Conservation (phyloP, 2,113 vertebrate genomes). For the Menidia beryllina region DNA sequence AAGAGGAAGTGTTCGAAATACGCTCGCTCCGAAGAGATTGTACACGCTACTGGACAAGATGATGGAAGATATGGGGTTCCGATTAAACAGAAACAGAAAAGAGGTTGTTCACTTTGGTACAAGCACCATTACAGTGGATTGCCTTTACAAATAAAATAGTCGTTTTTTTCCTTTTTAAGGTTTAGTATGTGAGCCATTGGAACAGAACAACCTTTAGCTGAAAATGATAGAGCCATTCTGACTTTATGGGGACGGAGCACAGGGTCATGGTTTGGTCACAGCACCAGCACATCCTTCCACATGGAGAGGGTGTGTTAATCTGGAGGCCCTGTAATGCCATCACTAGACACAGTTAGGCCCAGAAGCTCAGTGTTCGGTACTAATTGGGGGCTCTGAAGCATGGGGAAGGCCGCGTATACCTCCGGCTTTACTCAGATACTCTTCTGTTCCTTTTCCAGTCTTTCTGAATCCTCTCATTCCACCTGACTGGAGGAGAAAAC, state of each 20-base stretch:
- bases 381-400: slow-evolving; percentile 77
- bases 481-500: slow-evolving; percentile 77
- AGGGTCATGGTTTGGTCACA: slow-evolving; percentile 54
- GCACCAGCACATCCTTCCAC: slow-evolving; percentile 43
- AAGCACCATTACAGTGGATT: too few species aligned
- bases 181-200: too few species aligned
- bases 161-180: too few species aligned
- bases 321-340: slow-evolving; percentile 67
- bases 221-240: background rate
- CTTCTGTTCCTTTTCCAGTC: slow-evolving; percentile 78
- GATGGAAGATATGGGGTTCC: too few species aligned
- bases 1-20: too few species aligned
- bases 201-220: background rate
- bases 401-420: slow-evolving; percentile 73
- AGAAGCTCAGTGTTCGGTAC: slow-evolving; percentile 39
- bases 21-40: too few species aligned
- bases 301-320: slow-evolving; percentile 58
- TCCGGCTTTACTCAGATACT: slow-evolving; percentile 71
- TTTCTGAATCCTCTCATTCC: slow-evolving; percentile 82
- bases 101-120: too few species aligned
- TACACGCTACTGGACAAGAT: too few species aligned
- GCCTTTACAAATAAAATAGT: too few species aligned
- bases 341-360: slow-evolving; percentile 36
- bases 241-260: slow-evolving; percentile 19
- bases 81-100: too few species aligned